Base-by-base conservation (phyloP, 2,113 vertebrate genomes). In the Sphyrna mokarran region DNA sequence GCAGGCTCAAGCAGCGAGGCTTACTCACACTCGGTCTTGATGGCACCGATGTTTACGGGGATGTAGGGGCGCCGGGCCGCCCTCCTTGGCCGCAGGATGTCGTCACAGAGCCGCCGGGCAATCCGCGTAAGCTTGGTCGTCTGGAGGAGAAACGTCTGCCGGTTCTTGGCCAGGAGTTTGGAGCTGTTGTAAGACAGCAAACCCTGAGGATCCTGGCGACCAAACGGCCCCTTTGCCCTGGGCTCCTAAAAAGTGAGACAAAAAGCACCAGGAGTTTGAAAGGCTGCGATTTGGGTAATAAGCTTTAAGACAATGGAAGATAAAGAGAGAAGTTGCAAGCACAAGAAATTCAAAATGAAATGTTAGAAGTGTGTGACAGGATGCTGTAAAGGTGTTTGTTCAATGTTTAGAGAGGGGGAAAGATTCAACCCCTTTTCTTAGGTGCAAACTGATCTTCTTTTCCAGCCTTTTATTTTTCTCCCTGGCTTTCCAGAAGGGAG, bases 111-210 rank as follows among this genome's bases (percentile, higher is more conserved):
- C 13, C 99, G 98, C 0, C 99, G 97, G 22, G 99, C 98, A 0
- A 99, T 97, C 94, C 98, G 98, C 26, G 99, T 99, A 96, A 99
- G 97, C 96, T 99, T 99, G 66, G 98, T 99, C 96, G 99, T 99
- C 97, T 99, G 98, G 85, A 99, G 97, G 96, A 99, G 98, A 96
- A 99, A 99, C 0, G 98, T 99, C 96, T 99, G 98, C 0, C 99
- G 98, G 97, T 99, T 99, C 96, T 99, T 99, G 86, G 98, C 99
- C 96, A 99, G 97, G 85, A 99, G 97, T 29, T 99, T 99, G 96
- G 98, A 98, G 96, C 98, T 99, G 1, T 98, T 98, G 95, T 99
- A 99, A 0, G 98, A 98, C 0, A 98, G 99, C 95, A 99, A 96
- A 96, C 98, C 98, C 83, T 99, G 99, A 78, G 98, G 98, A 96